phyloP scores from a whole-genome alignment of 1,140 invertebrate species.

The Polypedilum vanderplanki region DNA sequence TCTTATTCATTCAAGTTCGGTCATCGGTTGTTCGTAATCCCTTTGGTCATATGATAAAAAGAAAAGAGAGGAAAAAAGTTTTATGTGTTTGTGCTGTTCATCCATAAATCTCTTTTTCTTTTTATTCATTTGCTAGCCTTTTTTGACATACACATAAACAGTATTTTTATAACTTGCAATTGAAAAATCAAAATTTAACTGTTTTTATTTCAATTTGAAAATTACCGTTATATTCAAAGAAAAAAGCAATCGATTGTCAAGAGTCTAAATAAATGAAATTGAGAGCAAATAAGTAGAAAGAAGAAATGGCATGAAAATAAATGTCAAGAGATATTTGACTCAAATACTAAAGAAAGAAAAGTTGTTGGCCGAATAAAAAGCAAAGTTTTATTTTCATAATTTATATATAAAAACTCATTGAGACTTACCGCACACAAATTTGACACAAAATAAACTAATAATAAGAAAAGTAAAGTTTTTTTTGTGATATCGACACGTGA shows the following conservation, averaged over 20 bases:
- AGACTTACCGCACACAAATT: no score
- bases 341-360: background rate
- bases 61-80: background rate
- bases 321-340: background rate
- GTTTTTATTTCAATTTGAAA: no score
- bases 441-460: no score
- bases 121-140: background rate
- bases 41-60: background rate
- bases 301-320: conserved; percentile 4
- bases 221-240: no score
- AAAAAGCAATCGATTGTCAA: no score
- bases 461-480: no score
- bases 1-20: conserved; percentile 5
- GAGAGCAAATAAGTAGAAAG: background rate
- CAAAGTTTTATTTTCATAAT: background rate
- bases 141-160: no score
- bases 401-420: no score
- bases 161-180: no score
- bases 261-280: background rate
- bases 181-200: no score
- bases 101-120: conserved; percentile 19
- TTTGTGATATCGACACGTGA: no score
- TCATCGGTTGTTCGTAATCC: background rate
- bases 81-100: background rate
- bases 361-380: background rate